Evolutionary conservation across 2,797 vertebrate genomes (phyloP), one percentile per base, ranked within the genome.

Genomic region (Crocidura indochinensis): DNA sequence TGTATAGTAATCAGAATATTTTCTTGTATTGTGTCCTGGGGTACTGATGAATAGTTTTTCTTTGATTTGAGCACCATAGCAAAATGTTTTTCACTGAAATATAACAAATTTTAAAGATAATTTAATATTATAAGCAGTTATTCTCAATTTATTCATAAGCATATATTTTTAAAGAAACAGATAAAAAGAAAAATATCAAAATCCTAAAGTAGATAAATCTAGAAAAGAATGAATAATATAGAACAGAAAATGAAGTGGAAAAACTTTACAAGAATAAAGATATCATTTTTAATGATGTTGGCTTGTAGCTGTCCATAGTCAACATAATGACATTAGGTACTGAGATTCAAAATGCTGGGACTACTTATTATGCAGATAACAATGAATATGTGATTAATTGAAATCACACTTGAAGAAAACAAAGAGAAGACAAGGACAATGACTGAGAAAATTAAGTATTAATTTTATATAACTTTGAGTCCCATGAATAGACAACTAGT

Each of bases 141-240:
- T 71, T 93, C 31, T 78, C 44, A 75, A 90, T 5, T 74, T 38
- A 62, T 26, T 73, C 81, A 38, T 81, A 81, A 53, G 44, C 8
- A 72, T 64, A 71, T 82, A 73, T 72, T 88, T 92, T 92, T 91
- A 8, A 91, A 90, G 47, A 77, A 24, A 90, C 51, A 90, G 10
- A n/a, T 8, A 74, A 56, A 26, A 84, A 31, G 6, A 9, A 22
- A 38, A 84, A 79, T 0, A 47, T 26, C 31, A 81, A 22, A 19
- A 0, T 80, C 9, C 1, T 29, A 87, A 46, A 0, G 64, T 88
- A 31, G 6, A 94, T 26, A 82, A 49, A n/a, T 85, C 78, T 10
- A 38, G 44, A 83, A 92, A 12, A 10, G 6, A 76, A 84, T 91
- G 31, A 81, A 6, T n/a, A 88, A 79, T 20, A 9, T 0, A 91